Conservation (phyloP, 2,797 vertebrate genomes). For the Xiphophorus birchmanni region DNA sequence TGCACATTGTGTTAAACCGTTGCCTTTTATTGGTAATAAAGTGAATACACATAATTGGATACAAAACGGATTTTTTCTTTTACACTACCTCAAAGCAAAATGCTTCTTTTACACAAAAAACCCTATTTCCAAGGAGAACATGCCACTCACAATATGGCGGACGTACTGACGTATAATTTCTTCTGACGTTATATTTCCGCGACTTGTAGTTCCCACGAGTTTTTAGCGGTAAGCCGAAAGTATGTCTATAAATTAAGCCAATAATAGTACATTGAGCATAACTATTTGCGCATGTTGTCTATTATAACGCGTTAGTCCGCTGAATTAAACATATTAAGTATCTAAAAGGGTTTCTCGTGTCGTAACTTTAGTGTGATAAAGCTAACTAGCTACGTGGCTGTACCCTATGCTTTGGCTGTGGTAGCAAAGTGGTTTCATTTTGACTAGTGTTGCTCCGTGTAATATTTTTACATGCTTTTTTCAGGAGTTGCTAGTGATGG, state of each 20-base stretch:
- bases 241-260: neutral
- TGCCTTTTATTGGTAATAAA: neutral
- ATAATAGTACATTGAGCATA: neutral
- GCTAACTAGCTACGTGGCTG: slow-evolving; percentile 50
- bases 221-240: slow-evolving; percentile 8
- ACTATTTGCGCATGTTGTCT: accelerated
- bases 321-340: neutral
- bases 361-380: slow-evolving; percentile 15
- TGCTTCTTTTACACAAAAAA: neutral
- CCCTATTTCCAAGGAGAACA: neutral
- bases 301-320: neutral
- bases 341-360: neutral
- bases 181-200: slow-evolving; percentile 64
- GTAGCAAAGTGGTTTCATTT: neutral
- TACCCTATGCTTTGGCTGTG: neutral
- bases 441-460: no score
- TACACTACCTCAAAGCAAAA: neutral
- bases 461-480: neutral
- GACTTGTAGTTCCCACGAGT: slow-evolving; percentile 63
- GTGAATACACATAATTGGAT: neutral
- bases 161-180: neutral
- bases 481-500: slow-evolving; percentile 22
- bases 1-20: neutral
- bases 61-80: neutral
- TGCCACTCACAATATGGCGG: neutral